phyloP scores from a whole-genome alignment of 2,888 invertebrate genomes.

The Eupeodes latifasciatus region DNA sequence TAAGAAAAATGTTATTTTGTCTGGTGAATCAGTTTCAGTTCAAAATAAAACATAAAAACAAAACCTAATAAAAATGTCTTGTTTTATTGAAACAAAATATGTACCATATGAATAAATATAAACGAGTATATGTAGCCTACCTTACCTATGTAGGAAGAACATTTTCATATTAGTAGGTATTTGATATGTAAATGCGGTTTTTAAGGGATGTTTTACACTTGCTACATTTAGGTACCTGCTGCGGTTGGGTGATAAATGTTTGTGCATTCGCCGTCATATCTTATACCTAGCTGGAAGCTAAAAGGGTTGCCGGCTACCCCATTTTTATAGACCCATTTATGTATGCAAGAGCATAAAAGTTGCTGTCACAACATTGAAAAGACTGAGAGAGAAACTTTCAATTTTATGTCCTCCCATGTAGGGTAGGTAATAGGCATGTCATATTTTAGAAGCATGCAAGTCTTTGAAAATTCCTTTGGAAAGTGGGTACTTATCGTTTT shows the following conservation, averaged over 20 bases:
- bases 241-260: conserved; percentile 7
- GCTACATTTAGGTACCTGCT: neutral
- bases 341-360: conserved; percentile 11
- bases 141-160: neutral
- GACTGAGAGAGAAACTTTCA: conserved; percentile 16
- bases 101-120: conserved; percentile 2
- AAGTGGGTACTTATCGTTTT: neutral
- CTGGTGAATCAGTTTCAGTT: conserved; percentile 5
- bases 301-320: conserved; percentile 13
- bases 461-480: conserved; percentile 26
- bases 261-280: too few species aligned
- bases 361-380: conserved; percentile 4
- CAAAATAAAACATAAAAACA: neutral
- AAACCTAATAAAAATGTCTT: conserved; percentile 25
- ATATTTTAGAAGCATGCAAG: conserved; percentile 19
- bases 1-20: conserved; percentile 39
- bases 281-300: too few species aligned
- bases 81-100: neutral
- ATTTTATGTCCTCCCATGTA: neutral
- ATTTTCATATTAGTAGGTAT: neutral
- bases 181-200: conserved; percentile 17
- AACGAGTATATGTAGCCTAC: neutral
- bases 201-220: conserved; percentile 15
- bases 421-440: conserved; percentile 6
- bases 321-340: conserved; percentile 14